phyloP scores from a whole-genome alignment of 2,113 vertebrate species.

The Recurvirostra avosetta region DNA sequence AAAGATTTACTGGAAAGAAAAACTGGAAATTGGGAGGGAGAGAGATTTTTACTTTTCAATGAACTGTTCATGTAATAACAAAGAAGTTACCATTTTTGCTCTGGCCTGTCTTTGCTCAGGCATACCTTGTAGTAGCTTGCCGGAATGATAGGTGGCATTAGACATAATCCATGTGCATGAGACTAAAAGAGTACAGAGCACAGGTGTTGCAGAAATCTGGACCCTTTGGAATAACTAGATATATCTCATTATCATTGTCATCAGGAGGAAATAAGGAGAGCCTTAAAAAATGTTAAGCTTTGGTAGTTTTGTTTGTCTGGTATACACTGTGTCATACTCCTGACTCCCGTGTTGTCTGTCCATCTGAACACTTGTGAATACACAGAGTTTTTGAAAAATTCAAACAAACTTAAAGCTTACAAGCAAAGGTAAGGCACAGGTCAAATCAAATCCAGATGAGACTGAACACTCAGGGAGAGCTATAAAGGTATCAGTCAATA shows the following conservation, averaged over 20 bases:
- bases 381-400: neutral
- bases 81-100: neutral
- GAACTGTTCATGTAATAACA: neutral
- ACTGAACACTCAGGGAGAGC: neutral
- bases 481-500: neutral
- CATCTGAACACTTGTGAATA: neutral
- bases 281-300: constrained; percentile 29
- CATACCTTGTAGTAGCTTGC: neutral
- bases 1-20: neutral
- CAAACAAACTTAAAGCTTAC: neutral
- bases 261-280: neutral
- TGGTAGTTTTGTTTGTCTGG: constrained; percentile 28
- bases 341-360: neutral
- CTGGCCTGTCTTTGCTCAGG: neutral
- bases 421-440: neutral
- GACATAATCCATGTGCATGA: neutral
- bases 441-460: neutral
- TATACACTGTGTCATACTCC: neutral
- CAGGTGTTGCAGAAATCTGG: constrained; percentile 9
- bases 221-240: neutral
- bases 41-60: neutral
- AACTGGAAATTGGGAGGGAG: neutral
- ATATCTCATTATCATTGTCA: neutral
- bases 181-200: neutral
- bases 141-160: neutral